Conservation (phyloP, 2,888 invertebrate species). For the Acanthosepion lycidas region DNA sequence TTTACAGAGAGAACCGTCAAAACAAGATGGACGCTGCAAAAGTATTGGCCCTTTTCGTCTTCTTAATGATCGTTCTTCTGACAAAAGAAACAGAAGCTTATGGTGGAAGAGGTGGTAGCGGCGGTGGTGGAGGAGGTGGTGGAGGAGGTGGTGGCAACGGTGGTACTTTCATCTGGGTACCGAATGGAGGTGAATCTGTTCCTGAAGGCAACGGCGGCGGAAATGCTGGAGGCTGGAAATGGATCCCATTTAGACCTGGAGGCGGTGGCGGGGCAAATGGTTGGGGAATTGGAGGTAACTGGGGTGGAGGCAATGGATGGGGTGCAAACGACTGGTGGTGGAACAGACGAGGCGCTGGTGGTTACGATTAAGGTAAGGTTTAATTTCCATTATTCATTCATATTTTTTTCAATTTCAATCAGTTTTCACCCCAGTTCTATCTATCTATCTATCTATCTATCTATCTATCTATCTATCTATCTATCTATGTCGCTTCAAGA, state of each 20-base stretch:
- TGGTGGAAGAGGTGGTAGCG: background rate
- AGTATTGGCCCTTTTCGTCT: background rate
- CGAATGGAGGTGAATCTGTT: background rate
- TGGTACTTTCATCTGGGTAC: background rate
- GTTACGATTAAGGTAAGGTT: conserved; percentile 33
- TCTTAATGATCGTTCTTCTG: background rate
- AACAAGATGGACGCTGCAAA: background rate
- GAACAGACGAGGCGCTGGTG: background rate
- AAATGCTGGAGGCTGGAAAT: background rate
- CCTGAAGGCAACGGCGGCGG: conserved; percentile 1
- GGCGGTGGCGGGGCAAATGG: background rate
- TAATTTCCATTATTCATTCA: background rate
- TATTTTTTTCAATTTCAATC: too few relatives aligned
- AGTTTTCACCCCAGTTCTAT: too few relatives aligned
- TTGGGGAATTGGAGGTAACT: background rate
- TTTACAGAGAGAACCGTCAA: too few relatives aligned
- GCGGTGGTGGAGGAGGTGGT: background rate
- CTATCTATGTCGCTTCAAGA: too few relatives aligned
- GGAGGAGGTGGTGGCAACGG: background rate
- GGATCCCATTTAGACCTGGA: background rate
- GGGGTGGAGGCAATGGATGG: background rate
- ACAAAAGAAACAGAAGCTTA: background rate
- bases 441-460: too few relatives aligned
- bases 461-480: too few relatives aligned
- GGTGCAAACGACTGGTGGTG: background rate